phyloP scores from a whole-genome alignment of 2,888 invertebrate genomes.

The Sycophila texana region DNA sequence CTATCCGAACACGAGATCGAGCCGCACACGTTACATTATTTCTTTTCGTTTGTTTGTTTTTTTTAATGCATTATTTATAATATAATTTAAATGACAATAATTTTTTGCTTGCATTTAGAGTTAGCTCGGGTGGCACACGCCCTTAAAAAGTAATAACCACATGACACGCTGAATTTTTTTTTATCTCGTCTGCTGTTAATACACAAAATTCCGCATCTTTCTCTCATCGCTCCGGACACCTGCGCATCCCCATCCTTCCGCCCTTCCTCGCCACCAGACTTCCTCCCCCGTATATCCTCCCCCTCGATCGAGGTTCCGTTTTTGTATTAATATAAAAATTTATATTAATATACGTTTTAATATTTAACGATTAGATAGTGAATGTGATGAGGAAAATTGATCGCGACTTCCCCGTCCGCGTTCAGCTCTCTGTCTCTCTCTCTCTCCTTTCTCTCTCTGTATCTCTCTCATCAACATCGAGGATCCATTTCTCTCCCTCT shows the following conservation, averaged over 20 bases:
- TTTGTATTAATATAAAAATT: constrained; percentile 24
- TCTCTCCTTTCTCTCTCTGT: constrained; percentile 52
- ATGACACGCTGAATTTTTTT: constrained; percentile 54
- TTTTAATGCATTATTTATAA: constrained; percentile 26
- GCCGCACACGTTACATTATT: constrained; percentile 53
- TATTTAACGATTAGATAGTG: constrained; percentile 67
- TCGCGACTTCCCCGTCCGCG: constrained; percentile 6
- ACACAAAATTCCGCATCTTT: constrained; percentile 31
- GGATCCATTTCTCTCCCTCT: constrained; percentile 50
- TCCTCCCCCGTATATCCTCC: no score
- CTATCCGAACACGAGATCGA: constrained; percentile 51
- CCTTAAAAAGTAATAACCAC: constrained; percentile 48
- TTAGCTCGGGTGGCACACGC: constrained; percentile 37
- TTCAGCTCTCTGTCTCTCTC: constrained; percentile 49
- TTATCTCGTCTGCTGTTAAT: constrained; percentile 46
- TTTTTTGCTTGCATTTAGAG: constrained; percentile 33
- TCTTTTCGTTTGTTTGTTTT: constrained; percentile 14
- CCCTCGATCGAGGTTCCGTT: neutral
- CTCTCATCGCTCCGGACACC: constrained; percentile 62
- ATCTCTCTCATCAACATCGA: constrained; percentile 42
- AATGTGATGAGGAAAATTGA: constrained; percentile 57
- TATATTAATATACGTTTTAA: constrained; percentile 72
- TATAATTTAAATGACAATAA: constrained; percentile 57
- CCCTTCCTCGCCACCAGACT: constrained; percentile 51
- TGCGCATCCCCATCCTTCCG: constrained; percentile 55